phyloP scores from a whole-genome alignment of 2,797 vertebrate genomes.

The Zalophus californianus region DNA sequence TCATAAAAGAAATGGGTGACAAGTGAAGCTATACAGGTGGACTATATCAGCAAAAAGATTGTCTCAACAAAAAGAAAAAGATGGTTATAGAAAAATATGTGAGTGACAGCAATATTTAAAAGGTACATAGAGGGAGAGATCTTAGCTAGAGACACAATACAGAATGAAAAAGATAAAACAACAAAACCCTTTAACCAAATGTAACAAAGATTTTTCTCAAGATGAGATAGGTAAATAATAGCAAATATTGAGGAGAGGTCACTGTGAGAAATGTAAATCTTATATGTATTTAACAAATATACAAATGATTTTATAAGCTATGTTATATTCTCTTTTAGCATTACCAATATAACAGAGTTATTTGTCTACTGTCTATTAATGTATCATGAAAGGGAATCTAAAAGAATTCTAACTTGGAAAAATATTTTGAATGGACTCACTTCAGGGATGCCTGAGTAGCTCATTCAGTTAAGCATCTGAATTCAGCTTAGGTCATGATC shows the following conservation, averaged over 20 bases:
- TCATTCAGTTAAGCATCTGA: no score
- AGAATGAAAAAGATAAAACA: not conserved
- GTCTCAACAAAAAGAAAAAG: not conserved
- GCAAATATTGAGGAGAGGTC: not conserved
- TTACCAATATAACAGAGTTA: not conserved
- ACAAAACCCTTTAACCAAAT: not conserved
- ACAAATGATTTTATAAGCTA: not conserved
- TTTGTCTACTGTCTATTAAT: not conserved
- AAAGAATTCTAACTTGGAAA: not conserved
- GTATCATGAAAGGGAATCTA: not conserved
- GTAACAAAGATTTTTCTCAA: not conserved
- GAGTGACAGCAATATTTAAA: not conserved
- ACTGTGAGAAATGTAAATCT: not conserved
- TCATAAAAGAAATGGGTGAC: not conserved
- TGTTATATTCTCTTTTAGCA: not conserved
- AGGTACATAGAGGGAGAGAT: not conserved
- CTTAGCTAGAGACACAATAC: not conserved
- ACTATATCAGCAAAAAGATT: not conserved
- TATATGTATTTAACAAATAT: not conserved
- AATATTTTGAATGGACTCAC: not conserved
- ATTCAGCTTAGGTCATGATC: no score
- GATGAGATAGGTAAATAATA: not conserved
- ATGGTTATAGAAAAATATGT: not conserved
- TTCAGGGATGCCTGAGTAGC: not conserved
- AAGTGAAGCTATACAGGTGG: not conserved